phyloP scores from a whole-genome alignment of 2,797 vertebrate genomes.

The Miichthys miiuy region DNA sequence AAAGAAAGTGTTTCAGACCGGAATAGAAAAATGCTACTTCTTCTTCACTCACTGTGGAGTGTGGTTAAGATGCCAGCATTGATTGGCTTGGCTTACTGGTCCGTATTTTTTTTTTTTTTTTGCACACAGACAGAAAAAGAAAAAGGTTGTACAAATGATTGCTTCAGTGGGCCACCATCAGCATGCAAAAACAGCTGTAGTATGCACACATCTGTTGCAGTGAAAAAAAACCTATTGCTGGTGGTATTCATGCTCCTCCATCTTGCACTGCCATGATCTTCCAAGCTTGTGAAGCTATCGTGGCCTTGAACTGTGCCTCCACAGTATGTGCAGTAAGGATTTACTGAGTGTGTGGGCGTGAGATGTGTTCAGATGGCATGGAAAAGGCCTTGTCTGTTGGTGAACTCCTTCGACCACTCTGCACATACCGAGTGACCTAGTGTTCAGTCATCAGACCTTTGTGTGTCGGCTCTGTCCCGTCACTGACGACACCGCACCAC shows the following conservation, averaged over 20 bases:
- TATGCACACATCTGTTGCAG: conserved; percentile 21
- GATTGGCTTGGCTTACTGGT: conserved; percentile 31
- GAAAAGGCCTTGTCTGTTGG: conserved; percentile 8
- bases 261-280: conserved; percentile 16
- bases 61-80: conserved; percentile 32
- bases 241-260: conserved; percentile 9
- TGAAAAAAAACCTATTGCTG: conserved; percentile 5
- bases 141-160: conserved; percentile 47
- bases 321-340: conserved; percentile 13
- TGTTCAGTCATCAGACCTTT: conserved; percentile 50
- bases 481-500: conserved; percentile 34
- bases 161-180: conserved; percentile 45
- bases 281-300: conserved; percentile 4
- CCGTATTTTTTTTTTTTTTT: background rate
- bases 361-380: conserved; percentile 17
- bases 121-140: conserved; percentile 8
- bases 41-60: background rate
- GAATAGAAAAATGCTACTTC: background rate
- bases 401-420: conserved; percentile 24
- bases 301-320: conserved; percentile 44
- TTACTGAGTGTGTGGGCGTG: conserved; percentile 4
- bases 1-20: conserved; percentile 3
- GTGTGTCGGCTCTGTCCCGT: conserved; percentile 27
- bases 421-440: conserved; percentile 19
- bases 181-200: conserved; percentile 29